phyloP scores from a whole-genome alignment of 2,888 invertebrate species.

The Drosophila anceps region DNA sequence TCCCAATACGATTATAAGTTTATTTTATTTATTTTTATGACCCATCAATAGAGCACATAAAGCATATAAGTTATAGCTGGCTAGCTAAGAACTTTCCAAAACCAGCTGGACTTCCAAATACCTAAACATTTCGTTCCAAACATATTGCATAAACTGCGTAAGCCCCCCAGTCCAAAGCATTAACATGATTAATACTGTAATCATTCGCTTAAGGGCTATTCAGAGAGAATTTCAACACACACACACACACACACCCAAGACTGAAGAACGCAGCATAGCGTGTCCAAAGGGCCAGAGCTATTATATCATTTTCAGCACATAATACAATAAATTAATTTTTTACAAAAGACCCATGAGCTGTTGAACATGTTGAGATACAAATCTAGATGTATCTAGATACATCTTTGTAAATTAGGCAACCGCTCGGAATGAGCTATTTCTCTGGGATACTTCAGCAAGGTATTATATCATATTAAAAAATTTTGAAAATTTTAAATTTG shows the following conservation, averaged over 20 bases:
- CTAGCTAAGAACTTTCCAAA: slow-evolving; percentile 24
- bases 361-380: slow-evolving; percentile 46
- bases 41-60: slow-evolving; percentile 23
- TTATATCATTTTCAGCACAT: slow-evolving; percentile 73
- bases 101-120: slow-evolving; percentile 22
- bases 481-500: not conserved
- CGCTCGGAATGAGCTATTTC: slow-evolving; percentile 1
- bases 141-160: slow-evolving; percentile 60
- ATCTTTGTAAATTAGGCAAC: slow-evolving; percentile 8
- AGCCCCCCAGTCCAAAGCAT: slow-evolving; percentile 32
- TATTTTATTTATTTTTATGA: slow-evolving; percentile 19
- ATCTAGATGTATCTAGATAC: slow-evolving; percentile 30
- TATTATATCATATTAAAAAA: not conserved
- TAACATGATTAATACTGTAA: slow-evolving; percentile 65
- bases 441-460: not conserved
- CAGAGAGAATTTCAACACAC: slow-evolving; percentile 61
- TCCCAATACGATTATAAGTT: slow-evolving; percentile 33
- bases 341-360: slow-evolving; percentile 41
- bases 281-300: slow-evolving; percentile 32
- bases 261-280: slow-evolving; percentile 9
- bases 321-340: slow-evolving; percentile 72
- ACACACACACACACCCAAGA: slow-evolving; percentile 2
- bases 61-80: slow-evolving; percentile 22
- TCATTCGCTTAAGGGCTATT: slow-evolving; percentile 35
- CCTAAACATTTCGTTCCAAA: slow-evolving; percentile 24